phyloP scores from a whole-genome alignment of 1,140 invertebrate species.

The Oscheius sp. region DNA sequence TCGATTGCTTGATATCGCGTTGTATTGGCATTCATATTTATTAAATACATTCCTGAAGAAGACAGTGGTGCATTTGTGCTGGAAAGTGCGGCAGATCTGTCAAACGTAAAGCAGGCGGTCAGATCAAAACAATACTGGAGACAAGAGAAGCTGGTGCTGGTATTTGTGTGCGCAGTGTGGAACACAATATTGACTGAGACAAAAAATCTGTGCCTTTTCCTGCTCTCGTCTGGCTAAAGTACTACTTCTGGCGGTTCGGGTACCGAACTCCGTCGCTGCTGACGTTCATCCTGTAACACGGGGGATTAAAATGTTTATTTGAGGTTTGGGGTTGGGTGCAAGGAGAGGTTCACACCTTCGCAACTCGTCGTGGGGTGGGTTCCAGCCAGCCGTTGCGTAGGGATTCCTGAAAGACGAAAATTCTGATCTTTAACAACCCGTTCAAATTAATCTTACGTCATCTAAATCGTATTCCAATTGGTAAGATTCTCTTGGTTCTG shows the following conservation, averaged over 20 bases:
- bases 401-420: constrained; percentile 20
- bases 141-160: background rate
- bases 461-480: background rate
- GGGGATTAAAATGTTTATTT: background rate
- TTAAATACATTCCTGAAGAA: too few species aligned
- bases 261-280: background rate
- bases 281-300: background rate
- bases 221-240: background rate
- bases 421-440: background rate
- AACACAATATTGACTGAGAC: constrained; percentile 7
- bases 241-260: background rate
- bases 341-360: background rate
- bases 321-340: background rate
- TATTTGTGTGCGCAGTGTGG: background rate
- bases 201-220: background rate
- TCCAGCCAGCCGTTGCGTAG: constrained; percentile 19
- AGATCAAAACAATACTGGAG: too few species aligned
- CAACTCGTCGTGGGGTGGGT: constrained; percentile 14
- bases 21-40: too few species aligned
- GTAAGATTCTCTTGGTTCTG: background rate
- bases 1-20: too few species aligned
- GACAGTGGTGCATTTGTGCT: too few species aligned
- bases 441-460: background rate
- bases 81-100: too few species aligned
- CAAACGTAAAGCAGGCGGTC: too few species aligned